Base-by-base conservation (phyloP, 2,113 vertebrate species). In the Cricetomys ansorgei region DNA sequence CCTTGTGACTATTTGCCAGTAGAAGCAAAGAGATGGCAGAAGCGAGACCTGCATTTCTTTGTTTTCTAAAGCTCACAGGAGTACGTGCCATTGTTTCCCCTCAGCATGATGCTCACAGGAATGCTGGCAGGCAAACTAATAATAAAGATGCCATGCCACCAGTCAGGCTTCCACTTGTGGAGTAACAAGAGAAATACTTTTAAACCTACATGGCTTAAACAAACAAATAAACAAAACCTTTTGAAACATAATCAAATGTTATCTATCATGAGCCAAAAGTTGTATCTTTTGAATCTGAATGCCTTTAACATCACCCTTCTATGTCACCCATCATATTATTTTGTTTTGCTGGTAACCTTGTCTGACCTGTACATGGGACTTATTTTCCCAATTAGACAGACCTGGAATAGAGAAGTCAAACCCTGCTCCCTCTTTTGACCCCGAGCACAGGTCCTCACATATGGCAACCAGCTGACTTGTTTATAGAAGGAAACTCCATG, bases 381-480 rank as follows among this genome's bases (percentile, higher is more conserved):
- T 94, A 80, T 87, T 96, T 95, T 94, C 77, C 94, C 83, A 93
- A 77, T 95, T 88, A 94, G 70, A 96, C 75, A 50, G 69, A 92
- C 79, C 92, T 92, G 81, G 55, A 88, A 92, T 73, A 4, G 29
- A 94, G 50, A 97, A 94, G 95, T 88, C 70, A 79, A 95, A 94
- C 72, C 89, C 55, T 34, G 7, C 34, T 92, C 45, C 72, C 25
- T 92, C 70, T 94, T 50, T 40, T 5, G 2, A 83, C 59, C 43
- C 79, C 50, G 55, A 72, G 57, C 87, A 31, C 53, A 73, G 75
- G 70, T 48, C 62, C 53, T 94, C 88, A 84, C 27, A 79, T 57
- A 40, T 79, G 88, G 88, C 77, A 75, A 65, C 73, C 69, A 12
- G 48, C 88, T 72, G 29, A 64, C 40, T 6, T 64, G 77, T 75